phyloP scores from a whole-genome alignment of 1,140 invertebrate genomes.

The Drosophila lacertosa region DNA sequence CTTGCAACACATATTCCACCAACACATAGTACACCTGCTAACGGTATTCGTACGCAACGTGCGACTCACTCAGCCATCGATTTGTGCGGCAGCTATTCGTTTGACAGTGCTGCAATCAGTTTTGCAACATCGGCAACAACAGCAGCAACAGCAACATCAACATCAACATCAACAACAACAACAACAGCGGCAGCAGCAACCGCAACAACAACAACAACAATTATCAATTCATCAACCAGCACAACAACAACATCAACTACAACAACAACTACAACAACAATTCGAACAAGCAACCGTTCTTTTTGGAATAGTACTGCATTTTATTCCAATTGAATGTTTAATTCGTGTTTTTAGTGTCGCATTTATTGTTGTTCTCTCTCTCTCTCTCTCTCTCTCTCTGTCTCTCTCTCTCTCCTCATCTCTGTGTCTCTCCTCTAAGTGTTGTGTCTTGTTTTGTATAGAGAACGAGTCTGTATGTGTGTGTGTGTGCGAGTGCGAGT shows the following conservation, averaged over 20 bases:
- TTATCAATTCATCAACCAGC: slow-evolving; percentile 11
- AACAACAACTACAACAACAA: slow-evolving; percentile 32
- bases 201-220: slow-evolving; percentile 37
- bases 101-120: slow-evolving; percentile 31
- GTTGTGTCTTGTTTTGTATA: slow-evolving; percentile 12
- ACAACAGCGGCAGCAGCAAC: slow-evolving; percentile 7
- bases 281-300: slow-evolving; percentile 51
- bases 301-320: slow-evolving; percentile 71
- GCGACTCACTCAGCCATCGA: slow-evolving; percentile 40
- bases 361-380: slow-evolving; percentile 41
- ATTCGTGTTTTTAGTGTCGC: slow-evolving; percentile 49
- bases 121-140: slow-evolving; percentile 16
- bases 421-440: slow-evolving; percentile 7
- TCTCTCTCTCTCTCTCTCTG: slow-evolving; percentile 6
- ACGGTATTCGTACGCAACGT: slow-evolving; percentile 21
- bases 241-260: slow-evolving; percentile 31
- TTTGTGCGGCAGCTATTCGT: slow-evolving; percentile 51
- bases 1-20: slow-evolving; percentile 17
- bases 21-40: slow-evolving; percentile 16
- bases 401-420: neutral
- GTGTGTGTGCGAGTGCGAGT: slow-evolving; percentile 16
- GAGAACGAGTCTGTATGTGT: neutral
- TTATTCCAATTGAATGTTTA: slow-evolving; percentile 68
- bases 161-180: slow-evolving; percentile 22
- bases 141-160: slow-evolving; percentile 19